Conservation (phyloP, 2,797 vertebrate species). For the Pangasius djambal region DNA sequence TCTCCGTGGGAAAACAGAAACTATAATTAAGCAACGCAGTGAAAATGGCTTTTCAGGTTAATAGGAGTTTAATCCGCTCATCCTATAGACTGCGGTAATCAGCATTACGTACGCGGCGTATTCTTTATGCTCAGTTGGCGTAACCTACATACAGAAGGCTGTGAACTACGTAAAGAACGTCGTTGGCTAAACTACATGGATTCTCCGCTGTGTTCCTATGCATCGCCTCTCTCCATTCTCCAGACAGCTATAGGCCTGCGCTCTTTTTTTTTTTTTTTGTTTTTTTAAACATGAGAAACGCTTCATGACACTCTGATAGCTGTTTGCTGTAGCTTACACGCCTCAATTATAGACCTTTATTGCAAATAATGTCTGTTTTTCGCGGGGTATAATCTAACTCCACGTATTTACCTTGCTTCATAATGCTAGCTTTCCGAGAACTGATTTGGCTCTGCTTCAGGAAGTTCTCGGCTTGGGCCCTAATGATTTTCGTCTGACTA, state of each 20-base stretch:
- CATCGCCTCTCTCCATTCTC: neutral
- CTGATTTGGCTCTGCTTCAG: constrained; percentile 41
- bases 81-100: neutral
- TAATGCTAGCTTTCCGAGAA: constrained; percentile 23
- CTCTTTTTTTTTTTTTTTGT: neutral
- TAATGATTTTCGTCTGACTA: constrained; percentile 45
- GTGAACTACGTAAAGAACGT: constrained; percentile 29
- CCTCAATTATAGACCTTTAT: neutral
- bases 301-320: neutral
- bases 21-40: neutral
- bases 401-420: neutral
- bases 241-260: neutral
- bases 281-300: neutral
- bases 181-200: constrained; percentile 8
- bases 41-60: neutral
- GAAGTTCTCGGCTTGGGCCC: constrained; percentile 29
- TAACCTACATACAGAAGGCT: neutral
- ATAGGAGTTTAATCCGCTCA: too few species aligned
- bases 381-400: neutral
- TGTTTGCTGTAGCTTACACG: neutral
- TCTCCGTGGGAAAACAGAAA: neutral
- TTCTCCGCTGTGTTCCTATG: neutral
- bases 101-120: neutral
- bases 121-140: neutral
- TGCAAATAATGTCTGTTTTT: neutral